phyloP scores from a whole-genome alignment of 1,140 invertebrate genomes.

The Apis laboriosa region DNA sequence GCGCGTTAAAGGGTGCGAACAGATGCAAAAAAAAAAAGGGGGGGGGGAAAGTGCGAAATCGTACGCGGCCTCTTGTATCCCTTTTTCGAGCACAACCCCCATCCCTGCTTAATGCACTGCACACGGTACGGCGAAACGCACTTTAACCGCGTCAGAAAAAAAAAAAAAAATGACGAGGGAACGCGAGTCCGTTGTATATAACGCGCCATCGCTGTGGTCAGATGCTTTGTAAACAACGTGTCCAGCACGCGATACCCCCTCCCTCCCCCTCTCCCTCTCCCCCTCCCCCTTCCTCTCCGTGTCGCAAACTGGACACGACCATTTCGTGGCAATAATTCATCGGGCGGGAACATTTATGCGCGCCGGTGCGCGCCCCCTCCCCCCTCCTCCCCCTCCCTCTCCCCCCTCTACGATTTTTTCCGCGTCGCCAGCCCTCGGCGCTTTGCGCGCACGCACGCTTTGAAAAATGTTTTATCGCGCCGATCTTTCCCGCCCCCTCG shows the following conservation, averaged over 20 bases:
- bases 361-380: conserved; percentile 18
- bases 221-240: conserved; percentile 69
- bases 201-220: conserved; percentile 31
- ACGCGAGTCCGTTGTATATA: neutral
- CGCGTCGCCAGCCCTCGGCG: conserved; percentile 47
- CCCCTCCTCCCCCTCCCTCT: neutral
- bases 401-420: neutral
- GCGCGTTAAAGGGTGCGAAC: neutral
- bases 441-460: conserved; percentile 55
- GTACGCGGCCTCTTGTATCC: conserved; percentile 10
- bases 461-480: conserved; percentile 72
- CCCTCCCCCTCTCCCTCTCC: conserved; percentile 18
- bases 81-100: conserved; percentile 1
- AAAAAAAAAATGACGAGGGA: conserved; percentile 31
- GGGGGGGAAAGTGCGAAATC: neutral
- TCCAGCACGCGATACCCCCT: conserved; percentile 36
- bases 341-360: conserved; percentile 59
- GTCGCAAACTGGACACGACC: conserved; percentile 57
- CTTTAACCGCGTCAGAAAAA: conserved; percentile 37
- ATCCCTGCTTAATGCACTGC: neutral
- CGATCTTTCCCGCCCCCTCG: conserved; percentile 28
- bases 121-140: conserved; percentile 46
- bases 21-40: neutral
- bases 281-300: too few species aligned
- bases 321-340: conserved; percentile 76